Conservation (phyloP, 2,888 invertebrate species). For the Iselma pallidipennis region DNA sequence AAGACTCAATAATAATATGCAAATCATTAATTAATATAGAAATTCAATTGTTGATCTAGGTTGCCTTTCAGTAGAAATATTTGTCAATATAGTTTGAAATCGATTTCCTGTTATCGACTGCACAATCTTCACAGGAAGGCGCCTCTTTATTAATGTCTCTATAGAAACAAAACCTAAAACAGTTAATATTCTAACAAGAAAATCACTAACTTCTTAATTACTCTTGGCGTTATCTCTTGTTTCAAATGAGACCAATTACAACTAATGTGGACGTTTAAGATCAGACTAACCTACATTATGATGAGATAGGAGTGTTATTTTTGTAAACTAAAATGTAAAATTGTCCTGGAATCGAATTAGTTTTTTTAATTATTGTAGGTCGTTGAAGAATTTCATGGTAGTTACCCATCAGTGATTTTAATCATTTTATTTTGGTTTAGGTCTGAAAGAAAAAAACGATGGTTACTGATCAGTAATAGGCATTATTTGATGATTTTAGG, state of each 20-base stretch:
- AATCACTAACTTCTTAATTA: too few species aligned
- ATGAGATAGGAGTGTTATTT: neutral
- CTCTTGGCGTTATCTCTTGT: too few species aligned
- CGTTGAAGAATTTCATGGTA: neutral
- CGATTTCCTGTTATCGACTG: neutral
- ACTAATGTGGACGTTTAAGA: too few species aligned
- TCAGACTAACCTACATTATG: neutral
- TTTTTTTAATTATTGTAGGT: neutral
- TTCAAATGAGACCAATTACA: too few species aligned
- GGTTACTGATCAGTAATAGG: too few species aligned
- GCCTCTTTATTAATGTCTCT: too few species aligned
- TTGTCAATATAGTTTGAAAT: neutral
- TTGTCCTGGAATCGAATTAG: neutral
- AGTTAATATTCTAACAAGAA: neutral
- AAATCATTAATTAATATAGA: conserved; percentile 5
- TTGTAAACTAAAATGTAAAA: neutral
- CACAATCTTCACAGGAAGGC: too few species aligned
- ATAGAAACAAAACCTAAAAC: too few species aligned
- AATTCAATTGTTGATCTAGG: conserved; percentile 6
- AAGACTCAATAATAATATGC: conserved; percentile 1
- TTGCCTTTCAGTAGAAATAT: neutral
- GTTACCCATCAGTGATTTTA: neutral
- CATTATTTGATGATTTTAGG: conserved; percentile 7
- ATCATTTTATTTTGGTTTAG: neutral
- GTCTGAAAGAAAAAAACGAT: neutral